Evolutionary conservation across 2,888 invertebrate genomes (phyloP).

Genomic region (Cheilosia soror): DNA sequence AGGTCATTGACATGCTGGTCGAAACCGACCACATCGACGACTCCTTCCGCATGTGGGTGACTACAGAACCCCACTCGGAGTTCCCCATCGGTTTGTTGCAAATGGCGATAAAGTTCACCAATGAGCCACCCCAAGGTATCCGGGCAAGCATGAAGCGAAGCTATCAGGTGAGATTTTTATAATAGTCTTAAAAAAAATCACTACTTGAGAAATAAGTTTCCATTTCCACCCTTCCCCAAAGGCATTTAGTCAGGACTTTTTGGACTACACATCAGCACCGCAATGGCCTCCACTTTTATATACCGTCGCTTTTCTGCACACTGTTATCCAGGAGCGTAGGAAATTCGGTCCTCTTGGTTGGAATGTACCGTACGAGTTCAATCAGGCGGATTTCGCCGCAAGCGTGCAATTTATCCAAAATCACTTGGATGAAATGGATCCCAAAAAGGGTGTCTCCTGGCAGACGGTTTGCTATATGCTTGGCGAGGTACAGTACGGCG

Average conservation of each 20-base stretch:
- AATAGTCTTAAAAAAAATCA: slow-evolving; percentile 42
- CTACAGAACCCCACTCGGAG: slow-evolving; percentile 96
- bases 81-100: slow-evolving; percentile 95
- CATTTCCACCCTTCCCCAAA: slow-evolving; percentile 7
- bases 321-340: slow-evolving; percentile 96
- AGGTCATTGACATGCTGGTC: slow-evolving; percentile 94
- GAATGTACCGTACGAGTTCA: slow-evolving; percentile 98
- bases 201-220: background rate
- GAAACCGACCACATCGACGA: slow-evolving; percentile 93
- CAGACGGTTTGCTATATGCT: slow-evolving; percentile 98
- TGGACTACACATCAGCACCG: slow-evolving; percentile 95
- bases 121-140: slow-evolving; percentile 98
- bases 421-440: slow-evolving; percentile 98
- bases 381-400: slow-evolving; percentile 97
- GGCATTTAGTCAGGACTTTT: slow-evolving; percentile 89
- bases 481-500: slow-evolving; percentile 95
- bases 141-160: slow-evolving; percentile 96
- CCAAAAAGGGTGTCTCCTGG: slow-evolving; percentile 98
- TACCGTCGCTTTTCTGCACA: slow-evolving; percentile 97
- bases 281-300: slow-evolving; percentile 98
- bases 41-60: slow-evolving; percentile 95
- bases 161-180: slow-evolving; percentile 86
- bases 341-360: slow-evolving; percentile 98
- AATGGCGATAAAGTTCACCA: slow-evolving; percentile 98
- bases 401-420: slow-evolving; percentile 98